Conservation (phyloP, 2,113 vertebrate genomes). For the Amphiprion percula region DNA sequence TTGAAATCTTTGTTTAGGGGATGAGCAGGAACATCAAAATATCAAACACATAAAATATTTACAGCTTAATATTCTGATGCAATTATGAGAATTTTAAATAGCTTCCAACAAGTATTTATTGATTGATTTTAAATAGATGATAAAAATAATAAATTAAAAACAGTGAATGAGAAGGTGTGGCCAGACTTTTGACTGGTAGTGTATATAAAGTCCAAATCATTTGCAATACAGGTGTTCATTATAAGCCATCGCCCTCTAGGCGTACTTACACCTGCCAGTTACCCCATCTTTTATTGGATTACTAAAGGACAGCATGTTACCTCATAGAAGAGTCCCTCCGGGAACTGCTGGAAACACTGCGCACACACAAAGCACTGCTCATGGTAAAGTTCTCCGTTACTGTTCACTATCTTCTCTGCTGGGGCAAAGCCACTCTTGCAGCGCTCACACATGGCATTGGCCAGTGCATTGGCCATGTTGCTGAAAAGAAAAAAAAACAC, state of each 20-base stretch:
- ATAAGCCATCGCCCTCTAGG: neutral
- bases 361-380: constrained; percentile 98
- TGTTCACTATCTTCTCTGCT: constrained; percentile 97
- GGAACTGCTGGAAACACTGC: constrained; percentile 98
- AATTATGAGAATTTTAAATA: too few relatives aligned
- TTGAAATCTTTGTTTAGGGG: constrained; percentile 16
- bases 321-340: constrained; percentile 98
- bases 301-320: constrained; percentile 75
- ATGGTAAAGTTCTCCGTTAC: constrained; percentile 96
- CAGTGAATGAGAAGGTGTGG: too few relatives aligned
- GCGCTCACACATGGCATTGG: constrained; percentile 95
- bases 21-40: neutral
- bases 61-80: too few relatives aligned
- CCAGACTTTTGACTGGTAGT: too few relatives aligned
- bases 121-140: too few relatives aligned
- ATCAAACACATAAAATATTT: too few relatives aligned
- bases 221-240: neutral
- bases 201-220: neutral
- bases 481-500: constrained; percentile 74
- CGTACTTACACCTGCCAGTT: neutral
- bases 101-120: too few relatives aligned
- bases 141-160: too few relatives aligned
- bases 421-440: constrained; percentile 93
- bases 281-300: constrained; percentile 5
- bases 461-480: constrained; percentile 97